phyloP scores from a whole-genome alignment of 2,888 invertebrate species.

The Trichogramma evanescens region DNA sequence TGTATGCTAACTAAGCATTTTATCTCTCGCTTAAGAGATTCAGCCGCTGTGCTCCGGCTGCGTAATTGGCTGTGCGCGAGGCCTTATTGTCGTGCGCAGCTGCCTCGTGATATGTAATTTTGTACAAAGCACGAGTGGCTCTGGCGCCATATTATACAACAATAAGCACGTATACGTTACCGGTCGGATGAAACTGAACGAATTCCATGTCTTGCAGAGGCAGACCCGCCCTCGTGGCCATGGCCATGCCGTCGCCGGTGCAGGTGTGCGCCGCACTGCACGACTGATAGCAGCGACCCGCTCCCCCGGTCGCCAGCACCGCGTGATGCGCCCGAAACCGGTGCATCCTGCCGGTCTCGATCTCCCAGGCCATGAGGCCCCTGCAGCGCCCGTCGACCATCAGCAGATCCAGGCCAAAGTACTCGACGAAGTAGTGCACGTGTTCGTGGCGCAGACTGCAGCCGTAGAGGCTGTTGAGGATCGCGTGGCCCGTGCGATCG shows the following conservation, averaged over 20 bases:
- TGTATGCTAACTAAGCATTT: too few relatives aligned
- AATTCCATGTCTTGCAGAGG: constrained; percentile 97
- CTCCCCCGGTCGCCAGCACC: constrained; percentile 40
- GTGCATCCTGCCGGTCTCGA: constrained; percentile 66
- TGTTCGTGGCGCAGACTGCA: constrained; percentile 58
- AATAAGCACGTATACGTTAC: constrained; percentile 40
- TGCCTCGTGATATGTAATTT: too few relatives aligned
- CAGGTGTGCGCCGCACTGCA: constrained; percentile 98
- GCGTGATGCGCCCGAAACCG: constrained; percentile 55
- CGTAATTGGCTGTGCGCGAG: too few relatives aligned
- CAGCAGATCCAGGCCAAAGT: constrained; percentile 64
- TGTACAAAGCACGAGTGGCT: not conserved
- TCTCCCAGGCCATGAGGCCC: constrained; percentile 59
- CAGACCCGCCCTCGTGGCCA: constrained; percentile 86
- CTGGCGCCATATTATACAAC: not conserved
- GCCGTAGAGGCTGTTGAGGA: constrained; percentile 66
- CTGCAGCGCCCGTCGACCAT: constrained; percentile 58
- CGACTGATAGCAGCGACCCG: constrained; percentile 69
- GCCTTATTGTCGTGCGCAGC: too few relatives aligned
- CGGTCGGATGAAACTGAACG: constrained; percentile 98
- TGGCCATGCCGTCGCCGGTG: constrained; percentile 94
- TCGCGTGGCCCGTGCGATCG: constrained; percentile 64
- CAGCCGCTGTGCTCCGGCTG: too few relatives aligned
- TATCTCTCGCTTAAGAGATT: too few relatives aligned
- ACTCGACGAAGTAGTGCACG: constrained; percentile 66